Evolutionary conservation across 1,140 invertebrate species (phyloP), one percentile per base, ranked within the genome.

Genomic region (Lanistes nyassanus): DNA sequence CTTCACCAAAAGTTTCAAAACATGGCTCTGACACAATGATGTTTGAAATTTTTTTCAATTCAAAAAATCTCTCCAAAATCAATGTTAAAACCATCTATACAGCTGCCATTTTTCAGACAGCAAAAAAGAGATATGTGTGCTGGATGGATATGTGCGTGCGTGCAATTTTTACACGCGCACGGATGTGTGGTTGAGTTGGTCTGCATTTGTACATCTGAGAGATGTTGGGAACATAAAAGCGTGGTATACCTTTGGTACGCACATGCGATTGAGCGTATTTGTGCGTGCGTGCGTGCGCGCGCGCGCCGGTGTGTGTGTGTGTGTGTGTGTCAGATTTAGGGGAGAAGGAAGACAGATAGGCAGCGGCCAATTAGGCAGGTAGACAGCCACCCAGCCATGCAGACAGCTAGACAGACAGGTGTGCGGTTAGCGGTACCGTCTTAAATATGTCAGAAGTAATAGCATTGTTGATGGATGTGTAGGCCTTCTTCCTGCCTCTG

Each of bases 81-180:
- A n/a, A n/a, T n/a, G n/a, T n/a, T n/a, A n/a, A n/a, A n/a, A n/a
- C n/a, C n/a, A n/a, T n/a, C 11, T n/a, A 23, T 23, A 23, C 56
- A 26, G n/a, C 31, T 11, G 56, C 56, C 56, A 60, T 26, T 60
- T 60, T 60, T 31, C 56, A 60, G 58, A 60, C n/a, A 60, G 58
- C n/a, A 31, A 60, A 31, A 60, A 31, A 60, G 58, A 60, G 58
- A 60, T n/a, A 31, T n/a, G 58, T n/a, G 58, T 62, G 58, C 6
- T 60, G 58, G 6, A 60, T 23, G 58, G 6, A 23, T 23, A 26
- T 60, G 58, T n/a, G 53, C 53, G 53, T 55, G 53, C n/a, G 53
- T 55, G n/a, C n/a, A 60, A 60, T n/a, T 6, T 60, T 6, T 23
- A 23, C 31, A 9, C 23, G 58, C 11, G 58, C 58, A n/a, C 34